phyloP scores from a whole-genome alignment of 2,888 invertebrate species.

The Saturnia pavonia region DNA sequence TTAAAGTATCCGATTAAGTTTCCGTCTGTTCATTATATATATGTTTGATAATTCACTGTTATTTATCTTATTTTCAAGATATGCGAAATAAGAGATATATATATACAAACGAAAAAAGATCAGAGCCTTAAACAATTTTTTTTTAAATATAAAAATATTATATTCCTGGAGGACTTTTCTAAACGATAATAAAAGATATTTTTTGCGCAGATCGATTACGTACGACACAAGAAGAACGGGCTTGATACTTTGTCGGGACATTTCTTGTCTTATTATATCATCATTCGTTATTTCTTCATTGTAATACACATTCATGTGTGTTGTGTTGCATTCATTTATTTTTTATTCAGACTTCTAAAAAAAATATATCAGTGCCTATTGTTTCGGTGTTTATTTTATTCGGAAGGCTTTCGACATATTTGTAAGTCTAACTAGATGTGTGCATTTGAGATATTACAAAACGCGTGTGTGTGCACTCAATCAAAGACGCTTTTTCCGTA shows the following conservation, averaged over 20 bases:
- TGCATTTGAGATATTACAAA: background rate
- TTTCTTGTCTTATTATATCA: background rate
- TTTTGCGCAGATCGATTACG: too few relatives aligned
- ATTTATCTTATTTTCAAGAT: too few relatives aligned
- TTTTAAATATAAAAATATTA: too few relatives aligned
- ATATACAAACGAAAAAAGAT: too few relatives aligned
- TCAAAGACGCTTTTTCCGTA: background rate
- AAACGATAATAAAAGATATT: too few relatives aligned
- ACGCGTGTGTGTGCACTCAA: background rate
- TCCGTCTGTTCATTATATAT: too few relatives aligned
- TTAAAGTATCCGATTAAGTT: too few relatives aligned
- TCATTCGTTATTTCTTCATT: background rate
- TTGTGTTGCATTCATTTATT: background rate
- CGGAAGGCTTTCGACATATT: background rate
- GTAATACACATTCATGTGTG: background rate
- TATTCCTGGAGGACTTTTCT: too few relatives aligned
- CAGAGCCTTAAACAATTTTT: too few relatives aligned
- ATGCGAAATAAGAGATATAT: too few relatives aligned
- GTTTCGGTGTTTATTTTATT: background rate
- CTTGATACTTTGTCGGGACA: background rate
- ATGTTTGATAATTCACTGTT: too few relatives aligned
- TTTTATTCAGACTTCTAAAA: background rate
- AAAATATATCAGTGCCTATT: background rate
- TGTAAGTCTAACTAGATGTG: background rate
- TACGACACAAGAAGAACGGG: background rate